Evolutionary conservation across 2,113 vertebrate genomes (phyloP), one percentile per base, ranked within the genome.

Genomic region (Oncorhynchus masou): DNA sequence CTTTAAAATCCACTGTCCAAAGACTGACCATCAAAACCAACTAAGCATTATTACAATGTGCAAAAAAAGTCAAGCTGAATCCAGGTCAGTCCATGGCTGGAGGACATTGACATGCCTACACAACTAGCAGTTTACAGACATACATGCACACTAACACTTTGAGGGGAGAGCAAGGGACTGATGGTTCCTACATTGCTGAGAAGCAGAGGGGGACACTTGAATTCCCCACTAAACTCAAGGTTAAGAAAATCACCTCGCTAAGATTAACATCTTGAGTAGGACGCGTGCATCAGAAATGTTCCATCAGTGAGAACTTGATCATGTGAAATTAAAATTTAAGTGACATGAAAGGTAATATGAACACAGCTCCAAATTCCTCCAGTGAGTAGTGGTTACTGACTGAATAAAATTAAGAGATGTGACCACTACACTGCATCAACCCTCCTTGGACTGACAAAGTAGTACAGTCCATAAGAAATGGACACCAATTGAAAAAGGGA

Each of bases 1-100:
- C 59, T 62, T 22, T 59, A 1, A 84, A 60, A 84, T 69, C 29
- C 27, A n/a, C 76, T 77, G 82, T 84, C 67, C 78, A 76, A 80
- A 81, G 73, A 81, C 73, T 1, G 27, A 81, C 31, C 74, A 34
- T 45, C 3, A 13, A 54, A 49, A 49, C 70, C 77, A 68, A 29
- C 75, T 75, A 77, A 27, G 77, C 16, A 19, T 71, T 70, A 19
- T 71, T 70, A 76, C 72, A 72, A 29, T 65, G 51, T 48, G 73
- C 71, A 71, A 27, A 68, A 2, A 4, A 79, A 54, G 67, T 68
- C 73, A 31, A 80, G 69, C 76, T 85, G 71, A 81, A 66, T 70
- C 77, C 80, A 81, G 68, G 73, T 79, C 76, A 71, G 76, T 71
- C 79, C 72, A 71, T 69, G 39, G 74, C 22, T 70, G 71, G 34